phyloP scores from a whole-genome alignment of 2,113 vertebrate genomes.

The Crotalus tigris region DNA sequence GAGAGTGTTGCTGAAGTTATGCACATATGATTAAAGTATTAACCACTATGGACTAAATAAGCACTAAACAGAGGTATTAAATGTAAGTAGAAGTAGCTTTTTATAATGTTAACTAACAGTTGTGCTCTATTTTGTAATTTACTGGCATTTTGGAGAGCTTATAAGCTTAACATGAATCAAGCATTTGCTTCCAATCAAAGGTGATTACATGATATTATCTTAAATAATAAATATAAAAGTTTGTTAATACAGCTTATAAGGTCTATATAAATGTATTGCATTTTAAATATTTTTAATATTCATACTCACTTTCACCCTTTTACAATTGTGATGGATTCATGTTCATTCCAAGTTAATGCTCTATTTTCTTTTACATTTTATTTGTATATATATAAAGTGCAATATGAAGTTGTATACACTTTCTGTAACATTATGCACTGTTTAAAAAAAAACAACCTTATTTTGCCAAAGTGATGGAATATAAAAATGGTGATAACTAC shows the following conservation, averaged over 20 bases:
- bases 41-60: constrained; percentile 69
- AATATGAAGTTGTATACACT: constrained; percentile 91
- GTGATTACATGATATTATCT: constrained; percentile 63
- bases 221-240: constrained; percentile 70
- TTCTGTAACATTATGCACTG: constrained; percentile 90
- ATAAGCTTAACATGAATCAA: constrained; percentile 60
- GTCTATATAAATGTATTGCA: constrained; percentile 72
- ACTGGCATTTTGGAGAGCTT: constrained; percentile 55
- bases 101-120: constrained; percentile 67
- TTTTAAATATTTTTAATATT: constrained; percentile 80
- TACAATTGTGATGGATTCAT: constrained; percentile 70
- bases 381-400: constrained; percentile 92
- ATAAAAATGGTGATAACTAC: constrained; percentile 75
- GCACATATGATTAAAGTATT: constrained; percentile 69
- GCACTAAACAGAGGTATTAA: constrained; percentile 69
- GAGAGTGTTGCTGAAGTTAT: constrained; percentile 65
- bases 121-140: constrained; percentile 69
- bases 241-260: constrained; percentile 69
- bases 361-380: constrained; percentile 71
- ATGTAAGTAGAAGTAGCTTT: constrained; percentile 64
- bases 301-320: constrained; percentile 65
- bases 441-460: constrained; percentile 73
- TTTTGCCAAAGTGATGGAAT: constrained; percentile 92
- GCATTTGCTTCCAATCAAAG: constrained; percentile 71
- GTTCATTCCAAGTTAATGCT: constrained; percentile 65